Conservation (phyloP, 1,140 invertebrate species). For the Aradophagus sp. region DNA sequence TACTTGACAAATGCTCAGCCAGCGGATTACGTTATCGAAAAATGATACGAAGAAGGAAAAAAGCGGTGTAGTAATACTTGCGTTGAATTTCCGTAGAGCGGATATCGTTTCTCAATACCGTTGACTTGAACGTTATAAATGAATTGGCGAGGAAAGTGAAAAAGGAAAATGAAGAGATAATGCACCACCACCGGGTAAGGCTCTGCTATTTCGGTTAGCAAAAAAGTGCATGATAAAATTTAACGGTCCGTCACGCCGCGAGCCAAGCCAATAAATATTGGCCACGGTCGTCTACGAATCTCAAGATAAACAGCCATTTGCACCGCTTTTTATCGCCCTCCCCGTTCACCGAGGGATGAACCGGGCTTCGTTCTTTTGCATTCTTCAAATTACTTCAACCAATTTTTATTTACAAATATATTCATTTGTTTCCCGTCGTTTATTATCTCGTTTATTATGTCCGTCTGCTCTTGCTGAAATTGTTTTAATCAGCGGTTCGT, state of each 20-base stretch:
- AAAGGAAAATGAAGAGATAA: conserved; percentile 44
- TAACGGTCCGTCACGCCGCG: conserved; percentile 67
- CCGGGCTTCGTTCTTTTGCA: conserved; percentile 51
- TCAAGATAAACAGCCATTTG: conserved; percentile 67
- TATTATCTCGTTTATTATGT: conserved; percentile 40
- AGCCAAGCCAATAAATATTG: conserved; percentile 69
- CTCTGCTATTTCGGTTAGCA: conserved; percentile 36
- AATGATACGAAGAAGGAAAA: conserved; percentile 18
- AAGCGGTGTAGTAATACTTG: conserved; percentile 27
- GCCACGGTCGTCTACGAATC: conserved; percentile 69
- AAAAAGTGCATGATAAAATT: conserved; percentile 70
- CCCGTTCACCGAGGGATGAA: conserved; percentile 28
- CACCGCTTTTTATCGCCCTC: conserved; percentile 50
- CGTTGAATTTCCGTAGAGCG: conserved; percentile 6
- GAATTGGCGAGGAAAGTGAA: conserved; percentile 26
- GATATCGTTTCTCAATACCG: conserved; percentile 54
- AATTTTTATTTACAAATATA: conserved; percentile 53
- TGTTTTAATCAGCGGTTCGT: conserved; percentile 25
- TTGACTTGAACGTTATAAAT: conserved; percentile 39
- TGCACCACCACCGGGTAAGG: conserved; percentile 29
- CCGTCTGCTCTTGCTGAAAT: conserved; percentile 11
- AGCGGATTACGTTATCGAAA: no score
- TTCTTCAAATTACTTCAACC: conserved; percentile 51
- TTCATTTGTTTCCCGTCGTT: conserved; percentile 35
- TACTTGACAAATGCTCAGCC: no score